Base-by-base conservation (phyloP, 2,797 vertebrate genomes). In the Leuciscus waleckii region DNA sequence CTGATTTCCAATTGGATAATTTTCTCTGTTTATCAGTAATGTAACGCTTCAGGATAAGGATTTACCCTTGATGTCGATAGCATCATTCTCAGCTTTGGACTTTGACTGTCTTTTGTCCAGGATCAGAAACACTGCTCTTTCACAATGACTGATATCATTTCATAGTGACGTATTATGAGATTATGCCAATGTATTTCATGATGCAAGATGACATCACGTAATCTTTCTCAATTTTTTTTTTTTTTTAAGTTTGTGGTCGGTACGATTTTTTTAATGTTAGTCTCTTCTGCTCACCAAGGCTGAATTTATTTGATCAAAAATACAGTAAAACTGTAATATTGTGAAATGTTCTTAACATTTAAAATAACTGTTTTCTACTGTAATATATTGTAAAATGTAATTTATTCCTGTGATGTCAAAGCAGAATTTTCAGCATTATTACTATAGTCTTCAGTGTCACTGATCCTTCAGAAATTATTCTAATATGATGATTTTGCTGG, bases 121-220 rank as follows among this genome's bases (percentile, higher is more conserved):
- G 51, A 69, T 63, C 71, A 75, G 87, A 89, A 79, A 79, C 43
- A 46, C 85, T 84, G 74, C 76, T 89, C 83, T 84, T 70, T 87
- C 26, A 39, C 58, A 76, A 75, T 23, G 32, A 68, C 37, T 29
- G n/a, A 56, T 56, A 17, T 54, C 5, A 32, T 39, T 80, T 68
- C n/a, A 80, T 39, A 83, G 29, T 23, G 35, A 63, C 13, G 17
- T 29, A n/a, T 73, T 67, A 35, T 51, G 58, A 65, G 10, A 39
- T 80, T 23, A 43, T 58, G 21, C 17, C 23, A 54, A 65, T 17
- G 1, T 23, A 80, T 51, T 76, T 32, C 49, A 81, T 81, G 67
- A 82, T 41, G 76, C 67, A 77, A 80, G 75, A 84, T 73, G 16
- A 84, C 79, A 67, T 67, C 37, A 54, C 46, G 17, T 16, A 49